A percentile compares a stretch with the other conserved stretches of the same genome.
phyloP scores from a whole-genome alignment of 2,797 vertebrate species.

The Clamator glandarius region DNA sequence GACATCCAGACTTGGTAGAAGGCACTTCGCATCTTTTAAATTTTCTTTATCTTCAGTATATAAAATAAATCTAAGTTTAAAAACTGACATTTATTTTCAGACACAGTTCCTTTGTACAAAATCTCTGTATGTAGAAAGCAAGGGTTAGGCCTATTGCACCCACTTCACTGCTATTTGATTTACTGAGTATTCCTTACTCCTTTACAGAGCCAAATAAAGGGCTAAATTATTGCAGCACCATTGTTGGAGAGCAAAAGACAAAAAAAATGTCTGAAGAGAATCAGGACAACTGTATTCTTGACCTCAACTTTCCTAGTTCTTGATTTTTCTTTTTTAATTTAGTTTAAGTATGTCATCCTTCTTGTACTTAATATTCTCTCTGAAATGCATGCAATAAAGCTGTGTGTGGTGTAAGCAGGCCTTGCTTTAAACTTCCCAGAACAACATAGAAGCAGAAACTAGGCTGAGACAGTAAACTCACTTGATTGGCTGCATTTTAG shows the following conservation, averaged over 20 bases:
- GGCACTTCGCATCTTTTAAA: not conserved
- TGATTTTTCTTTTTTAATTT: not conserved
- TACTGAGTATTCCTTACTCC: constrained; percentile 5
- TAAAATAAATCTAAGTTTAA: constrained; percentile 52
- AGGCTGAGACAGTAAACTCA: not conserved
- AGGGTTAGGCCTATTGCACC: constrained; percentile 8
- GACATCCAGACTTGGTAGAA: constrained; percentile 18
- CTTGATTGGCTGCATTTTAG: not conserved
- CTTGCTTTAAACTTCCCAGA: not conserved
- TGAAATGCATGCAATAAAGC: not conserved
- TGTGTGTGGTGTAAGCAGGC: not conserved
- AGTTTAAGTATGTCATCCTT: not conserved
- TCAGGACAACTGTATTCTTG: not conserved
- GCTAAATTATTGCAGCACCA: not conserved
- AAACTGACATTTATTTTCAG: constrained; percentile 34
- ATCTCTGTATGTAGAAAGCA: not conserved
- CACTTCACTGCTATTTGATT: constrained; percentile 34
- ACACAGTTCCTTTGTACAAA: not conserved
- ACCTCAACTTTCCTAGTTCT: not conserved
- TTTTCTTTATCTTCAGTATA: not conserved
- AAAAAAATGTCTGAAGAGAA: not conserved
- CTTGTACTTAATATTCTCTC: not conserved
- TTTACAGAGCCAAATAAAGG: constrained; percentile 15
- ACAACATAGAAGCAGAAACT: not conserved
- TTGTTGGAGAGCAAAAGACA: not conserved